phyloP scores from a whole-genome alignment of 2,888 invertebrate genomes.

The Alsophila aescularia region DNA sequence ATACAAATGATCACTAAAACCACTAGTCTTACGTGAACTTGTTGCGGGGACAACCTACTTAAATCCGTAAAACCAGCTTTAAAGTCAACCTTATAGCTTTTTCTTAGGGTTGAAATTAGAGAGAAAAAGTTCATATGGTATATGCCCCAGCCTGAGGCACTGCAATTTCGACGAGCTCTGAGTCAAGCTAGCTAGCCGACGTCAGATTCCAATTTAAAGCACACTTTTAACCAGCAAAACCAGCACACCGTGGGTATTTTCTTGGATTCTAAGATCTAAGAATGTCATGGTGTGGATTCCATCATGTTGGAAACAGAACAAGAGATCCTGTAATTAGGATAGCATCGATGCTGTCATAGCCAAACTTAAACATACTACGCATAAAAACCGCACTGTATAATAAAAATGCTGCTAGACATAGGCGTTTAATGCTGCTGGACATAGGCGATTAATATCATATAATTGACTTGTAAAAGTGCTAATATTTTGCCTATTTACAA shows the following conservation, averaged over 20 bases:
- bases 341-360: too few species aligned
- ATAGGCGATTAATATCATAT: too few species aligned
- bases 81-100: constrained; percentile 1
- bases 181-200: constrained; percentile 32
- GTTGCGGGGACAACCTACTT: constrained; percentile 27
- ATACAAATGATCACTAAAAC: constrained; percentile 34
- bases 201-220: constrained; percentile 40
- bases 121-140: background rate
- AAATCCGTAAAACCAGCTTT: background rate
- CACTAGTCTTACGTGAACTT: constrained; percentile 28
- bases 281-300: background rate
- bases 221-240: constrained; percentile 35
- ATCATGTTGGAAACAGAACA: background rate
- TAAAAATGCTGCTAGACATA: too few species aligned
- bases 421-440: too few species aligned
- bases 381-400: too few species aligned
- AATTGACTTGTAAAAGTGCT: too few species aligned
- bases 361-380: too few species aligned
- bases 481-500: too few species aligned
- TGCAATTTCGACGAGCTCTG: constrained; percentile 35
- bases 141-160: constrained; percentile 30
- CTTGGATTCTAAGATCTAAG: constrained; percentile 17
- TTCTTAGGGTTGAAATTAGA: constrained; percentile 14
- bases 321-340: too few species aligned
- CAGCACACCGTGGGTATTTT: constrained; percentile 15